Conservation (phyloP, 2,113 vertebrate species). For the Esox niger region DNA sequence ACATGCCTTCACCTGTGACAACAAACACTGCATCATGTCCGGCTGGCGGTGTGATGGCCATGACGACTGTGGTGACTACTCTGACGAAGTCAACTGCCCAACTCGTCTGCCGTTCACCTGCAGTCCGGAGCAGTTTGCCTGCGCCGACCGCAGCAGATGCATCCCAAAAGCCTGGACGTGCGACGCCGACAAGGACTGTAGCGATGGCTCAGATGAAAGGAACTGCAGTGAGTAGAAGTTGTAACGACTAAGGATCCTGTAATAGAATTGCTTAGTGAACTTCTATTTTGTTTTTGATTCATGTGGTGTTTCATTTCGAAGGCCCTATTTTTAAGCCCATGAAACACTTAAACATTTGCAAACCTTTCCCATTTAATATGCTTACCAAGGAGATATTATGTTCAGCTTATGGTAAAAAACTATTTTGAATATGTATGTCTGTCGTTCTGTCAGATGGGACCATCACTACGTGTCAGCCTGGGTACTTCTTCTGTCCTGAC, state of each 20-base stretch:
- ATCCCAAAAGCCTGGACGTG: conserved; percentile 62
- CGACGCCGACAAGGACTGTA: conserved; percentile 98
- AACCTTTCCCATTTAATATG: too few species aligned
- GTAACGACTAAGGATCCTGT: conserved; percentile 58
- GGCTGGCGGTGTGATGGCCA: conserved; percentile 67
- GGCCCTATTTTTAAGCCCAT: too few species aligned
- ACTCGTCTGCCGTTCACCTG: conserved; percentile 58
- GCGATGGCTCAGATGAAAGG: conserved; percentile 90
- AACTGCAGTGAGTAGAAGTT: conserved; percentile 83
- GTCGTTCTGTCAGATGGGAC: conserved; percentile 72
- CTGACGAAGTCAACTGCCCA: conserved; percentile 65
- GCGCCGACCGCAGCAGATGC: conserved; percentile 55
- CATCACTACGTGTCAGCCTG: conserved; percentile 78
- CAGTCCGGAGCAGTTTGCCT: conserved; percentile 44
- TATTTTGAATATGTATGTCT: neutral
- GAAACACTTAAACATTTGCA: too few species aligned
- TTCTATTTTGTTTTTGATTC: too few species aligned
- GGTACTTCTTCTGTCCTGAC: conserved; percentile 90
- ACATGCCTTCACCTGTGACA: conserved; percentile 60
- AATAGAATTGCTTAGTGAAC: conserved; percentile 18
- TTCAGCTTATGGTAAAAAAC: too few species aligned
- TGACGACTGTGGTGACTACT: conserved; percentile 70
- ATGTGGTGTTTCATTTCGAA: too few species aligned
- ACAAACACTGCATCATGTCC: conserved; percentile 60
- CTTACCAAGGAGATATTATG: too few species aligned